phyloP scores from a whole-genome alignment of 2,113 vertebrate species.

The Vireo altiloquus region DNA sequence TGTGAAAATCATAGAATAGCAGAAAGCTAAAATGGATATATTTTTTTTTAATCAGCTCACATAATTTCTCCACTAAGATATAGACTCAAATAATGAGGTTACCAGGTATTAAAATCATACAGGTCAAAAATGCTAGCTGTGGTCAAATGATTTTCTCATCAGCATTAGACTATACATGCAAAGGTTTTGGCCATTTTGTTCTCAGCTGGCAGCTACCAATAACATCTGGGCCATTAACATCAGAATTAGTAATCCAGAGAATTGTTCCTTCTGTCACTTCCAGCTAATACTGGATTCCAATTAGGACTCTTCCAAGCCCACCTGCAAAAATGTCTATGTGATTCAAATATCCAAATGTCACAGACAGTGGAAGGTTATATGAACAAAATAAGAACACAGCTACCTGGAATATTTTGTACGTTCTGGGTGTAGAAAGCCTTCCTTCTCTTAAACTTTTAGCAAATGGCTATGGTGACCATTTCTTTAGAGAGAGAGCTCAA shows the following conservation, averaged over 20 bases:
- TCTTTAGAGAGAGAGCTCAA: background rate
- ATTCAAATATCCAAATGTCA: slow-evolving; percentile 15
- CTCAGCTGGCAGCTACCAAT: slow-evolving; percentile 73
- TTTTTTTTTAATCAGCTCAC: background rate
- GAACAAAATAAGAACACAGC: background rate
- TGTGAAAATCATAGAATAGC: background rate
- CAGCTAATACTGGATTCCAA: slow-evolving; percentile 68
- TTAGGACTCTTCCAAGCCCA: slow-evolving; percentile 67
- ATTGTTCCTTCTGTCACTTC: slow-evolving; percentile 70
- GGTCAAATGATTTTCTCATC: slow-evolving; percentile 70
- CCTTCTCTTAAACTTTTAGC: background rate
- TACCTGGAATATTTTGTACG: background rate
- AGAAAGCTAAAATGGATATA: background rate
- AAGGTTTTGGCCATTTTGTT: slow-evolving; percentile 71
- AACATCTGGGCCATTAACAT: slow-evolving; percentile 79
- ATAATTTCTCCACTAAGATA: slow-evolving; percentile 6
- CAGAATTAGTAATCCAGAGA: slow-evolving; percentile 77
- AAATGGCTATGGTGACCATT: background rate
- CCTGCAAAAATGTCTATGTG: slow-evolving; percentile 61
- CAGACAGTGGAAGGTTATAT: background rate
- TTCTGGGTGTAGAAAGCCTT: background rate
- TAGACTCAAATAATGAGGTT: slow-evolving; percentile 37
- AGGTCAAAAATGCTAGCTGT: slow-evolving; percentile 56
- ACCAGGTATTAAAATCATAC: slow-evolving; percentile 15
- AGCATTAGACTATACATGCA: slow-evolving; percentile 65